These are phyloP conservation scores for Nansenia antarctica DNA, from an alignment of 2,113 vertebrate species.

Conservation along the genomic window DNA sequence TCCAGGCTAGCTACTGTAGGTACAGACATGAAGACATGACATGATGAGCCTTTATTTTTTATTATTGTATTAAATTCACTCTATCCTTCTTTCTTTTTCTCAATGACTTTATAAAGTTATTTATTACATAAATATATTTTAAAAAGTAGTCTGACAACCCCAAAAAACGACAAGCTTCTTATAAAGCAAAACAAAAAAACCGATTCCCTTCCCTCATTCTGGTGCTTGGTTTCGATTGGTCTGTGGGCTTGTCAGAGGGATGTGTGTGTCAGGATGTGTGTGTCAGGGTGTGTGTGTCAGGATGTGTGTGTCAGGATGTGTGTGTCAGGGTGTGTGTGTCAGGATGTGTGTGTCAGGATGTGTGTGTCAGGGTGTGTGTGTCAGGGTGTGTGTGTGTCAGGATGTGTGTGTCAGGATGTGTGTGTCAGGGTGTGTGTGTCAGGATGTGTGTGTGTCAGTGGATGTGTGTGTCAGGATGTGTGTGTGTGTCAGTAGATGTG, in stretches of 20 bases:
- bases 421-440: neutral
- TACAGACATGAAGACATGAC: neutral
- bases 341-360: too few relatives aligned
- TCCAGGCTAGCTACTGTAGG: too few relatives aligned
- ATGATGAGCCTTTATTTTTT: slow-evolving; percentile 4
- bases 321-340: neutral
- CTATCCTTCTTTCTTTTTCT: slow-evolving; percentile 4
- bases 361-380: neutral
- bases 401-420: too few relatives aligned
- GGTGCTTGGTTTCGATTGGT: neutral
- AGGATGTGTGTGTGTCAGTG: neutral
- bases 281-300: neutral
- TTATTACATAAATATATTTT: slow-evolving; percentile 28
- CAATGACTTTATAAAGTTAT: slow-evolving; percentile 35
- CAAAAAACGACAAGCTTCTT: slow-evolving; percentile 5
- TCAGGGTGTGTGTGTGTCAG: neutral
- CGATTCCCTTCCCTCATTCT: neutral
- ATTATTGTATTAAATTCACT: slow-evolving; percentile 35
- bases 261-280: too few relatives aligned
- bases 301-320: neutral
- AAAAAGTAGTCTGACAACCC: slow-evolving; percentile 15
- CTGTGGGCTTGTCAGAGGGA: neutral
- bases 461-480: neutral
- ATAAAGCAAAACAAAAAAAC: neutral
- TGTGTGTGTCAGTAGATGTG: too few relatives aligned